Conservation (phyloP, 2,113 vertebrate genomes). For the Calidris pugnax region DNA sequence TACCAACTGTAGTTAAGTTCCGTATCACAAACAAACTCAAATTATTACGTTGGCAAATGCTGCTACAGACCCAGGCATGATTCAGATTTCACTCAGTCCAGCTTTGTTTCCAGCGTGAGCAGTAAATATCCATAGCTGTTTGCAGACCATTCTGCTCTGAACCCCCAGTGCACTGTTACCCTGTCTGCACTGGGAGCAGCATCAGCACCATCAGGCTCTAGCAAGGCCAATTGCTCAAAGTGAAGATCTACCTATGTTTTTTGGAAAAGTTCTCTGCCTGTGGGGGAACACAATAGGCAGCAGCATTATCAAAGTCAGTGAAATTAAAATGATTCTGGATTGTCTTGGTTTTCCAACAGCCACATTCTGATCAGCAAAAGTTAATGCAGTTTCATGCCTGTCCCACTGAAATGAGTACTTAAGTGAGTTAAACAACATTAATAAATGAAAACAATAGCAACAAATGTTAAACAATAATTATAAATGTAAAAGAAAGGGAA, state of each 20-base stretch:
- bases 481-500: neutral
- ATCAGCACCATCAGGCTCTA: neutral
- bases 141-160: neutral
- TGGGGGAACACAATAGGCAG: neutral
- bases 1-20: neutral
- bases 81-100: neutral
- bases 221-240: neutral
- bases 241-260: neutral
- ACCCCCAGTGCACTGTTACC: neutral
- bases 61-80: neutral
- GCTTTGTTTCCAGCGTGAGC: rapidly evolving
- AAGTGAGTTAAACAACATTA: neutral
- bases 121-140: neutral
- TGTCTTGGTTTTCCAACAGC: neutral
- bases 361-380: neutral
- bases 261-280: neutral
- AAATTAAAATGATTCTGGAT: neutral
- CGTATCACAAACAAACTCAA: neutral
- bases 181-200: neutral
- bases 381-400: neutral
- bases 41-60: neutral
- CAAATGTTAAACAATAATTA: neutral
- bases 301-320: neutral
- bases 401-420: neutral
- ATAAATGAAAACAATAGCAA: neutral